These are phyloP conservation scores for Eurytoma adleriae DNA, from an alignment of 2,888 invertebrate genomes.

Conservation along the genomic window DNA sequence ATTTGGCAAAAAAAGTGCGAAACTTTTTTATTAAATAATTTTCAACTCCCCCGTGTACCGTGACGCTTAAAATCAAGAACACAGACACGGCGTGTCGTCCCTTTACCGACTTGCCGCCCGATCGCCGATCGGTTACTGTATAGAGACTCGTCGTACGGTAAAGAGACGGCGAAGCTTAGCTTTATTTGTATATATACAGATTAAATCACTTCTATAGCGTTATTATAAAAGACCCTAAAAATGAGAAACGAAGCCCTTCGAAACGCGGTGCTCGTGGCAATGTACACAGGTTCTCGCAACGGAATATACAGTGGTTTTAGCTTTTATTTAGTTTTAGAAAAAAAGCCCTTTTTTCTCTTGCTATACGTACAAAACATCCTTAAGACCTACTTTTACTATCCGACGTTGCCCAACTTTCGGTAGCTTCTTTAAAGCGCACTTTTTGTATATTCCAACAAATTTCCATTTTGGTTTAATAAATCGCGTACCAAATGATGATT, in stretches of 20 bases:
- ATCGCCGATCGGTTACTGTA: neutral
- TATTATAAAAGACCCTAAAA: conserved; percentile 36
- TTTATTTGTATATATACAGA: conserved; percentile 44
- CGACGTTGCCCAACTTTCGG: conserved; percentile 59
- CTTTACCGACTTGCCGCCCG: conserved; percentile 28
- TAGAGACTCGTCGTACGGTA: conserved; percentile 16
- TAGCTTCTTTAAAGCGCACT: conserved; percentile 22
- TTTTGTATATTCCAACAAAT: conserved; percentile 26
- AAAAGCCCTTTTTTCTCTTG: conserved; percentile 59
- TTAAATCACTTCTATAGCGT: conserved; percentile 39
- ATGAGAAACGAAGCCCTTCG: conserved; percentile 41
- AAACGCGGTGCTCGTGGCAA: conserved; percentile 51
- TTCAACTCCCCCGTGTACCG: neutral
- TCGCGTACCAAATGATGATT: too few relatives aligned
- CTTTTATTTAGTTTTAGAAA: conserved; percentile 47
- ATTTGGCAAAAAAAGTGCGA: neutral
- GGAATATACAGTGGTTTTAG: conserved; percentile 63
- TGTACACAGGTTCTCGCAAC: conserved; percentile 62
- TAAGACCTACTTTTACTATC: conserved; percentile 52
- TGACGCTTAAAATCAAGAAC: conserved; percentile 49
- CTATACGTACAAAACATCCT: conserved; percentile 62
- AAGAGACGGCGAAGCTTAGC: conserved; percentile 49
- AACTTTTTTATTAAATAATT: conserved; percentile 9
- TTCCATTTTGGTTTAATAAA: neutral
- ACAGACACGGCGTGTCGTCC: conserved; percentile 53